phyloP scores from a whole-genome alignment of 2,113 vertebrate species.

The Melospiza melodia region DNA sequence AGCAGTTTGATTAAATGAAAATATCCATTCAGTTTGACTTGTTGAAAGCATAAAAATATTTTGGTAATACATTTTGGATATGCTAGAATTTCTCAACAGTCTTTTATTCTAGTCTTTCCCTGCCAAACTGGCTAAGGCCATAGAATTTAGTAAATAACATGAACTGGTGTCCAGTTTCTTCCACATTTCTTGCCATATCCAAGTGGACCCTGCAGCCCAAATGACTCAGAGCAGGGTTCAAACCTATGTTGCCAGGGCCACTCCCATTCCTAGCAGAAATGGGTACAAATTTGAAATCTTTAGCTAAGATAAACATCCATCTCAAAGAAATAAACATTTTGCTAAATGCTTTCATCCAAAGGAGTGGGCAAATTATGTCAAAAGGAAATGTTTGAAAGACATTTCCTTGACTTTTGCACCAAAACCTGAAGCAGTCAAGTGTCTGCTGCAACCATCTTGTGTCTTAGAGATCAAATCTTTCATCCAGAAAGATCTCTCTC shows the following conservation, averaged over 20 bases:
- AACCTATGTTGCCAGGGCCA: neutral
- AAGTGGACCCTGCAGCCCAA: neutral
- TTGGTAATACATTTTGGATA: neutral
- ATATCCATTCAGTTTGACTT: neutral
- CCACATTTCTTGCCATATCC: neutral
- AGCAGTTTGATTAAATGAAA: conserved; percentile 11
- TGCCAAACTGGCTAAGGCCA: neutral
- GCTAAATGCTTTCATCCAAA: neutral
- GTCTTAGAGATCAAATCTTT: neutral
- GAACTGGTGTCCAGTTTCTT: neutral
- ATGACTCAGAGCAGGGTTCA: neutral
- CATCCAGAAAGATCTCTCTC: neutral
- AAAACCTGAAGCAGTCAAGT: neutral
- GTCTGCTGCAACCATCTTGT: neutral
- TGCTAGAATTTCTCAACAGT: neutral
- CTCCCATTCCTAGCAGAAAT: neutral
- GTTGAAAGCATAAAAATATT: neutral
- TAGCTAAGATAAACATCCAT: neutral
- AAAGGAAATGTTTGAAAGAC: neutral
- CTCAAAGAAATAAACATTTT: neutral
- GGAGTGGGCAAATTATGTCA: neutral
- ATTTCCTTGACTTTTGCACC: neutral
- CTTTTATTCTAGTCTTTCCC: neutral
- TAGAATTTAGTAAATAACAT: neutral
- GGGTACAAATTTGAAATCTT: neutral